These are phyloP conservation scores for Muscicapa comitata DNA, from an alignment of 2,797 vertebrate species.

Conservation along the genomic window DNA sequence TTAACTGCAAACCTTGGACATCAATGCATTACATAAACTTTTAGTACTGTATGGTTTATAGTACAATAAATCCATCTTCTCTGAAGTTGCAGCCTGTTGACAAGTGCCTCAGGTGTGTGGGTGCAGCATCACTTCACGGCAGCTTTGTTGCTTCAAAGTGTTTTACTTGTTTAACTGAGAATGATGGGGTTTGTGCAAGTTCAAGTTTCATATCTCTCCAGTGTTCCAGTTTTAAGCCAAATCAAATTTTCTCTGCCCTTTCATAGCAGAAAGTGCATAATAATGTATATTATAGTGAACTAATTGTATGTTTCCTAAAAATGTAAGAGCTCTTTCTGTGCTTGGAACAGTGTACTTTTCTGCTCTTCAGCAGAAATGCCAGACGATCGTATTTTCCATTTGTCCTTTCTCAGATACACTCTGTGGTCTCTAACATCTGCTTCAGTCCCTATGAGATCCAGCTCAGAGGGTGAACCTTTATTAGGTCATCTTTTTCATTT, in stretches of 20 bases:
- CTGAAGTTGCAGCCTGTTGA: not conserved
- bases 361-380: not conserved
- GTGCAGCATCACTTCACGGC: rapidly evolving
- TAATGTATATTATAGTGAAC: not conserved
- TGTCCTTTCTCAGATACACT: not conserved
- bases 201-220: not conserved
- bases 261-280: not conserved
- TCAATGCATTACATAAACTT: not conserved
- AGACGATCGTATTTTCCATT: not conserved
- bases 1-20: not conserved
- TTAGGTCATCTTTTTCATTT: not conserved
- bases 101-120: not conserved
- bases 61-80: not conserved
- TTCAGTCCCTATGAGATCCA: not conserved
- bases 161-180: not conserved
- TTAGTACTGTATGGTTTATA: not conserved
- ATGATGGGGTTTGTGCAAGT: not conserved
- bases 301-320: not conserved
- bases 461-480: not conserved
- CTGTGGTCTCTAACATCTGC: not conserved
- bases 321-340: not conserved
- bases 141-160: not conserved
- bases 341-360: not conserved
- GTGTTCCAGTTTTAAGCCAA: not conserved
- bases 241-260: not conserved